Evolutionary conservation across 2,113 vertebrate genomes (phyloP).

Genomic region (Clinocottus analis): DNA sequence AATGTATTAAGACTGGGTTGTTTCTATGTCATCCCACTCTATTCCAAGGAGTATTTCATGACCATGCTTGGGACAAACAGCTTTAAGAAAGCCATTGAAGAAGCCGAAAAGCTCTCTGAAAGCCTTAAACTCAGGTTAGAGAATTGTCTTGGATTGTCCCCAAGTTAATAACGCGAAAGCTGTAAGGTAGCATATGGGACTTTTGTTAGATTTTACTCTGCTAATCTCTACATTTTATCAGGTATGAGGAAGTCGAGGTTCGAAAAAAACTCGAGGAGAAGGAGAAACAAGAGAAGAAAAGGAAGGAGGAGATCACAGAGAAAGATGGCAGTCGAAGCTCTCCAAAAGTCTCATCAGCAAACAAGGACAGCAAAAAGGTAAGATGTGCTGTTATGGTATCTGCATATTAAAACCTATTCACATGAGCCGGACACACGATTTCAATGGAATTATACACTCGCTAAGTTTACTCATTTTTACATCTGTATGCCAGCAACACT

Average conservation of each 20-base stretch:
- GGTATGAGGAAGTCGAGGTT: constrained; percentile 98
- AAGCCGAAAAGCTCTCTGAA: constrained; percentile 96
- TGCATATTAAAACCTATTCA: constrained; percentile 1
- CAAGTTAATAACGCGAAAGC: neutral
- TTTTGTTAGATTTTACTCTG: neutral
- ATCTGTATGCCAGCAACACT: neutral
- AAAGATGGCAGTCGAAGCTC: constrained; percentile 77
- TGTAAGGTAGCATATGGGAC: neutral
- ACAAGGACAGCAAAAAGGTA: constrained; percentile 86
- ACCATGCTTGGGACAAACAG: constrained; percentile 91
- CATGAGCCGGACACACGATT: neutral
- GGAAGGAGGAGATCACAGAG: constrained; percentile 83
- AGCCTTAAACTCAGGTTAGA: constrained; percentile 93
- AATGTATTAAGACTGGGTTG: neutral
- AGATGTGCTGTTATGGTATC: constrained; percentile 24
- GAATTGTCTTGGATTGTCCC: neutral
- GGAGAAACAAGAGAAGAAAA: constrained; percentile 89
- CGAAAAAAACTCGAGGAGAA: constrained; percentile 95
- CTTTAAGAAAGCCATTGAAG: constrained; percentile 96
- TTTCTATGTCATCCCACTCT: neutral
- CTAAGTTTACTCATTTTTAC: neutral
- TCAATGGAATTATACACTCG: neutral
- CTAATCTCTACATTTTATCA: constrained; percentile 59
- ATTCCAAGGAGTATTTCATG: constrained; percentile 89
- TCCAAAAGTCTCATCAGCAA: constrained; percentile 78